Conservation (phyloP, 2,797 vertebrate genomes). For the Macropus fuliginosus region DNA sequence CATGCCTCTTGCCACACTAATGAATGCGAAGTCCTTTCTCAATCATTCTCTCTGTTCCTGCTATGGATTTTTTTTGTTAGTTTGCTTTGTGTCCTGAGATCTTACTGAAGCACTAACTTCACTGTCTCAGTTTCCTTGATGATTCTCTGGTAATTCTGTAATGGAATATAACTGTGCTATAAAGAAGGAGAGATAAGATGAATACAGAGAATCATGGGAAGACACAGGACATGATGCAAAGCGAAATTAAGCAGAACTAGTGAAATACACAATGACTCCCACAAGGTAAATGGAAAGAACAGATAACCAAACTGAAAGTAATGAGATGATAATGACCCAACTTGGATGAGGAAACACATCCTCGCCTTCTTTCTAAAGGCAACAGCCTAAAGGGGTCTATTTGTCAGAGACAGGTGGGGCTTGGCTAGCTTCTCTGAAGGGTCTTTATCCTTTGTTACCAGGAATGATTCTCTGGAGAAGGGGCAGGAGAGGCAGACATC, state of each 20-base stretch:
- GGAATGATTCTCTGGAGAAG: not conserved
- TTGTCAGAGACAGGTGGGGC: not conserved
- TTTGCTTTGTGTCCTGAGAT: not conserved
- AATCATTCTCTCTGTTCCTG: not conserved
- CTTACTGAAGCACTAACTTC: not conserved
- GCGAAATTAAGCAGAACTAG: not conserved
- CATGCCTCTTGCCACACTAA: not conserved
- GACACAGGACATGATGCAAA: not conserved
- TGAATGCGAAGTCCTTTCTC: not conserved
- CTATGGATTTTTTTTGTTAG: not conserved
- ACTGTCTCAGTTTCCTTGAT: not conserved
- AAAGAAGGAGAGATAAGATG: not conserved
- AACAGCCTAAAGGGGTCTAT: too few relatives aligned
- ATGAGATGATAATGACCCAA: not conserved
- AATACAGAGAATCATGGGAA: not conserved
- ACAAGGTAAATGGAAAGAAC: not conserved
- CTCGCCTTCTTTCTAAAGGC: not conserved
- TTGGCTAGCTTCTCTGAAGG: not conserved
- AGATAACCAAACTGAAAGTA: not conserved
- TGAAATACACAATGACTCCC: not conserved
- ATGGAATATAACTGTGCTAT: not conserved
- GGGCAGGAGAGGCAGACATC: not conserved
- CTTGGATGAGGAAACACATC: not conserved
- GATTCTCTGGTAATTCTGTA: not conserved
- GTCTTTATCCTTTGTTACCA: not conserved